These are phyloP conservation scores for Gopherus flavomarginatus DNA, from an alignment of 2,113 vertebrate genomes.

Conservation along the genomic window DNA sequence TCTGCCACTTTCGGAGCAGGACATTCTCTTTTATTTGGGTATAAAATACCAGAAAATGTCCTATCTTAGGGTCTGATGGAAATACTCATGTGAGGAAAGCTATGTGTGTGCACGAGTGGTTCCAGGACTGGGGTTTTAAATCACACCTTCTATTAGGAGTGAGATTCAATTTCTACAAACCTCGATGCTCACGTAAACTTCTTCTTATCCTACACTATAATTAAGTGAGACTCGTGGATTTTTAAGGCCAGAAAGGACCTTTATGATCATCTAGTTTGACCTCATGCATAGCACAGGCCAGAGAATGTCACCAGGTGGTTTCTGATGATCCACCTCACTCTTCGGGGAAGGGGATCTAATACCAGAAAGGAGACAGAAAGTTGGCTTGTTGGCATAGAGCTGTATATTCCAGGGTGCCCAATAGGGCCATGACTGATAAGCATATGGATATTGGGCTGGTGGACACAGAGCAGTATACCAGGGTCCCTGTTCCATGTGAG, in stretches of 20 bases:
- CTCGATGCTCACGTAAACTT: background rate
- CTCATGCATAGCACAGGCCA: background rate
- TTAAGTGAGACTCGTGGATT: background rate
- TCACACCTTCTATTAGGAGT: background rate
- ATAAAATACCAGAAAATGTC: background rate
- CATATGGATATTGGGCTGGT: no score
- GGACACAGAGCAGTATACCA: no score
- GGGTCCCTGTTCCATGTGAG: no score
- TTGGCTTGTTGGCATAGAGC: no score
- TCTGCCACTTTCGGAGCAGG: background rate
- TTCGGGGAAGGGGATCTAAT: no score
- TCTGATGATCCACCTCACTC: background rate
- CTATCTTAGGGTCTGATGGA: conserved; percentile 31
- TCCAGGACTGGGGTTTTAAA: background rate
- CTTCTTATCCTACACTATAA: rapidly evolving
- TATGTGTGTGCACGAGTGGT: conserved; percentile 23
- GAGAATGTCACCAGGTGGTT: background rate
- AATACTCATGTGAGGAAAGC: conserved; percentile 10
- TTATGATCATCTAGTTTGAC: background rate
- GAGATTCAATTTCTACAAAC: background rate
- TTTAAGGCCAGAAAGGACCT: background rate
- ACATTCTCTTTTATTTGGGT: conserved; percentile 2
- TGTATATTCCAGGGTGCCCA: no score
- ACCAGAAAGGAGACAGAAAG: no score
- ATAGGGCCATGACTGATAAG: no score